Evolutionary conservation across 2,797 vertebrate species (phyloP), one percentile per base, ranked within the genome.

Genomic region (Fistularia tabacaria): DNA sequence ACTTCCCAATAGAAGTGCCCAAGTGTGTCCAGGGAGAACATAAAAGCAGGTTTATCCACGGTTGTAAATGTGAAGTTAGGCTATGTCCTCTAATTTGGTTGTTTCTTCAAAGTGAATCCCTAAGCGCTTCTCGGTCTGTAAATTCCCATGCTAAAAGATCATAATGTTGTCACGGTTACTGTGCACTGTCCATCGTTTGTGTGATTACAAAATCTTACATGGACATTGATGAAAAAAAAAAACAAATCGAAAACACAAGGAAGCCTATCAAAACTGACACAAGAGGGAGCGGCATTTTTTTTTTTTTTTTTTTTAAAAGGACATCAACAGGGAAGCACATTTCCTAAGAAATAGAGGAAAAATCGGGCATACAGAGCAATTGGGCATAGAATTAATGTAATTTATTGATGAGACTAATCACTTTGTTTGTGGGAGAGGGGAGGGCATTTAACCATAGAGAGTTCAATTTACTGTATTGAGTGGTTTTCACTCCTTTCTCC

Each of bases 381-480:
- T 69, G 77, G 67, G 72, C 61, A 72, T 74, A 79, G 78, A 76
- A 54, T 59, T 66, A 77, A 74, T 71, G 71, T 71, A 74, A 84
- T 84, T 85, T 83, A 84, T 69, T 57, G 69, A 79, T 73, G 74
- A 40, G 47, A 36, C 40, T 56, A 45, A n/a, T 45, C 9, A 64
- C 12, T 59, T 37, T 57, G 62, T 49, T 37, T 25, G 25, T 25
- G 57, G 52, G 25, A 7, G 51, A 49, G 11, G 14, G 14, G 7
- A 13, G 45, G 10, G 14, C 77, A 84, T 81, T 84, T 85, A 82
- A 81, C 76, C 69, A 79, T 70, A 61, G 73, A 76, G 77, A 64
- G 59, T 46, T 59, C 64, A 53, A 46, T 69, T 74, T 63, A 70
- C 41, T 73, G 51, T 54, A 60, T 62, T 0, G 40, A 75, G 54